Conservation (phyloP, 2,113 vertebrate species). For the Eolophus roseicapilla region DNA sequence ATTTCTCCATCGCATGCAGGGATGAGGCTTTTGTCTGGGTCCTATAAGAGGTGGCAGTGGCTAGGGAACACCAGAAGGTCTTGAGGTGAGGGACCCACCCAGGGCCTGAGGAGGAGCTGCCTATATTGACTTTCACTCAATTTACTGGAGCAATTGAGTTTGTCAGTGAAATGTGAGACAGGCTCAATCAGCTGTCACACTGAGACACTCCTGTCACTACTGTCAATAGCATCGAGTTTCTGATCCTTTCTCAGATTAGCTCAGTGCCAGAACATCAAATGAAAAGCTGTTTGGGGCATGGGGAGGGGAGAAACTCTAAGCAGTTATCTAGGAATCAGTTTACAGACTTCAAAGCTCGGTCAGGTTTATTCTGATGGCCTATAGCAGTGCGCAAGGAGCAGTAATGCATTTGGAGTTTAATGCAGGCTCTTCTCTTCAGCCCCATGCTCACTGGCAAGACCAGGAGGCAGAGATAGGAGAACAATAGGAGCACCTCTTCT, state of each 20-base stretch:
- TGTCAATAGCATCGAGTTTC: slow-evolving; percentile 77
- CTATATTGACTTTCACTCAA: slow-evolving; percentile 89
- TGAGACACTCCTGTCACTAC: slow-evolving; percentile 75
- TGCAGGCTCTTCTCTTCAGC: slow-evolving; percentile 46
- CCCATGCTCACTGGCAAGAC: neutral
- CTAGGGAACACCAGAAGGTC: neutral
- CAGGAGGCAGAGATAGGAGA: neutral
- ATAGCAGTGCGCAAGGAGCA: neutral
- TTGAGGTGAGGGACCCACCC: neutral
- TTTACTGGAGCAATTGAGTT: slow-evolving; percentile 88
- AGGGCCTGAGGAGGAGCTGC: neutral
- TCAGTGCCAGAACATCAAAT: slow-evolving; percentile 68
- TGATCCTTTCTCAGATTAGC: slow-evolving; percentile 78
- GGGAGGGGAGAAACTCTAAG: slow-evolving; percentile 52
- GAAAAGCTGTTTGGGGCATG: slow-evolving; percentile 68
- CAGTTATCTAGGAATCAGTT: slow-evolving; percentile 67
- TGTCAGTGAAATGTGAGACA: slow-evolving; percentile 87
- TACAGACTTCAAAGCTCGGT: slow-evolving; percentile 71
- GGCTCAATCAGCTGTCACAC: slow-evolving; percentile 86
- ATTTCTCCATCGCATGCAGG: neutral
- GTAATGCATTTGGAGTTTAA: slow-evolving; percentile 38
- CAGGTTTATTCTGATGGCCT: slow-evolving; percentile 58
- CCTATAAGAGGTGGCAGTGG: neutral
- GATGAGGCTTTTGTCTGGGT: neutral
- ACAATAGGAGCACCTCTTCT: neutral